Percentiles rank a stretch among this genome's conserved stretches.
Conservation (phyloP, 2,888 invertebrate genomes). For the Nebria brevicollis region DNA sequence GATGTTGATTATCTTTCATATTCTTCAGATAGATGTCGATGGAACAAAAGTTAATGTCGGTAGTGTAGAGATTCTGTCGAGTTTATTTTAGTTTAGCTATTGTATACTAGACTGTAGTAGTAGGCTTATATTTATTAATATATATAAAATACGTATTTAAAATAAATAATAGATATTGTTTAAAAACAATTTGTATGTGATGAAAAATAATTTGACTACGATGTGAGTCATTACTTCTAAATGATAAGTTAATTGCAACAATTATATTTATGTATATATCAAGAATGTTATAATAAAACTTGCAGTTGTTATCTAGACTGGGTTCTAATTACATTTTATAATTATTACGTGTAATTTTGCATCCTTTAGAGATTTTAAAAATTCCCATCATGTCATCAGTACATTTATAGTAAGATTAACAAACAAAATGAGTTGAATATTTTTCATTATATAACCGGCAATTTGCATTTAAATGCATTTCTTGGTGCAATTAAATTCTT, state of each 20-base stretch:
- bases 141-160: no score
- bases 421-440: not conserved
- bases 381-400: not conserved
- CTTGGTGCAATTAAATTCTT: not conserved
- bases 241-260: no score
- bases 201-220: no score
- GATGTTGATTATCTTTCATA: not conserved
- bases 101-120: not conserved
- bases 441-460: not conserved
- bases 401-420: not conserved
- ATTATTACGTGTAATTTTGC: not conserved
- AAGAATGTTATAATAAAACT: no score
- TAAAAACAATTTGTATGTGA: no score
- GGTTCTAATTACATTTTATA: not conserved
- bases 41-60: not conserved
- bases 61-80: not conserved
- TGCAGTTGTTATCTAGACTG: not conserved
- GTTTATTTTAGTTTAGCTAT: not conserved
- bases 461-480: conserved; percentile 1
- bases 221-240: no score
- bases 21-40: not conserved
- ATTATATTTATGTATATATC: no score
- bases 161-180: no score
- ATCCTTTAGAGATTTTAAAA: not conserved
- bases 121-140: not conserved